A percentile compares a stretch with the other conserved stretches of the same genome.
phyloP scores from a whole-genome alignment of 2,113 vertebrate genomes.

The Eurystomus gularis region DNA sequence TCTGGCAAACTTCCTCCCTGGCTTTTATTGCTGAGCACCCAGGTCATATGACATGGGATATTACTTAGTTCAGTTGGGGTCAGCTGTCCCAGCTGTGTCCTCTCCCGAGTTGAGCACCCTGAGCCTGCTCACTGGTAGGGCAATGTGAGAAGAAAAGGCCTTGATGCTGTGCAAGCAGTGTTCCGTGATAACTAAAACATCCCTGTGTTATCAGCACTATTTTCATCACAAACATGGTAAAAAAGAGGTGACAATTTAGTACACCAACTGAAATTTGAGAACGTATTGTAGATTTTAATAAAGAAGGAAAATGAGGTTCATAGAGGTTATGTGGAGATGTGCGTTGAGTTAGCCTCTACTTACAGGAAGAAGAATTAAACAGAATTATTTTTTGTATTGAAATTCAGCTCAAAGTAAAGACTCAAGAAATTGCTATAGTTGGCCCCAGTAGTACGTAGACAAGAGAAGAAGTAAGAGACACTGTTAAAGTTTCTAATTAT shows the following conservation, averaged over 20 bases:
- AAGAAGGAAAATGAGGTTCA: not conserved
- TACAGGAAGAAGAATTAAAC: not conserved
- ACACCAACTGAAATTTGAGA: not conserved
- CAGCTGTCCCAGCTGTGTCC: not conserved
- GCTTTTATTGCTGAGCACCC: not conserved
- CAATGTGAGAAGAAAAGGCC: not conserved
- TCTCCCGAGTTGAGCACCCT: not conserved
- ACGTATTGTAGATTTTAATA: not conserved
- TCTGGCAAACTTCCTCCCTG: not conserved
- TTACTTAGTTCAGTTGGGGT: not conserved
- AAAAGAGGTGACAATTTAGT: not conserved
- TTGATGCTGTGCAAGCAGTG: not conserved
- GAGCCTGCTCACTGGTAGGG: rapidly evolving
- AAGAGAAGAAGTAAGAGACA: not conserved
- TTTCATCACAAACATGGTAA: not conserved
- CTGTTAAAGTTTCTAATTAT: not conserved
- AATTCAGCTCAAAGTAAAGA: not conserved
- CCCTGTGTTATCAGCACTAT: not conserved
- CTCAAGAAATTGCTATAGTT: not conserved
- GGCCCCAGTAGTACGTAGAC: not conserved
- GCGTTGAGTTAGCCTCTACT: not conserved
- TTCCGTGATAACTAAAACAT: not conserved
- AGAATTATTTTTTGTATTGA: not conserved
- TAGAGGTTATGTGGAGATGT: not conserved
- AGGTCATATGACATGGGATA: not conserved